Evolutionary conservation across 1,140 invertebrate genomes (phyloP), one percentile per base, ranked within the genome.

Genomic region (Bradysia coprophila): DNA sequence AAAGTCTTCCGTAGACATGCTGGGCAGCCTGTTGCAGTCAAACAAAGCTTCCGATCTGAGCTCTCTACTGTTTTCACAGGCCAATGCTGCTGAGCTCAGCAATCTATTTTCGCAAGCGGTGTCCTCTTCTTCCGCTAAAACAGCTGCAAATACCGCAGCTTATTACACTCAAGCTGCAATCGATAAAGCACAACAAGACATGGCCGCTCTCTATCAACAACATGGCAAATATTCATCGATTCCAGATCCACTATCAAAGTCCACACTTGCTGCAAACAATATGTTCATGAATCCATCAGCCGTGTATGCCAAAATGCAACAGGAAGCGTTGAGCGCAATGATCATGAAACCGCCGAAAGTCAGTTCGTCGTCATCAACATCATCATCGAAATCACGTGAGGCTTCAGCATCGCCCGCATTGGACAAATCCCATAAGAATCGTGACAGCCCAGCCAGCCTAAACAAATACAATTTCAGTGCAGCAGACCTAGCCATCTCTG

Each of bases 171-270:
- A 55, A 0, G 41, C 59, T 42, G 50, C 57, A 3, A 55, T 57
- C 37, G 56, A 60, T 20, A 61, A 60, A 37, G 52, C 57, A 42
- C 58, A 61, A 45, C 57, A 61, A 21, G 59, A 60, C 40, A 48
- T 56, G 2, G 50, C 55, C 18, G 36, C 36, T 18, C 18, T 38
- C 6, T 39, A 39, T 21, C 19, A 22, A 10, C 4, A 4, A 4
- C n/a, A 39, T 23, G 18, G 16, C 15, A 38, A 38, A 38, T 38
- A 4, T 20, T 18, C 36, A 16, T 20, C 36, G 16, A 69, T 77
- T 48, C 73, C 73, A 1, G 74, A 76, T 62, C 73, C 73, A 0
- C 67, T 77, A 63, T 73, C 73, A 0, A 74, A 76, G 49, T 72
- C 69, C n/a, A 76, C 73, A 21, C 55, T 77, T 45, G 73, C 73